Evolutionary conservation across 2,888 invertebrate species (phyloP).

Genomic region (Leucophenga maculata): DNA sequence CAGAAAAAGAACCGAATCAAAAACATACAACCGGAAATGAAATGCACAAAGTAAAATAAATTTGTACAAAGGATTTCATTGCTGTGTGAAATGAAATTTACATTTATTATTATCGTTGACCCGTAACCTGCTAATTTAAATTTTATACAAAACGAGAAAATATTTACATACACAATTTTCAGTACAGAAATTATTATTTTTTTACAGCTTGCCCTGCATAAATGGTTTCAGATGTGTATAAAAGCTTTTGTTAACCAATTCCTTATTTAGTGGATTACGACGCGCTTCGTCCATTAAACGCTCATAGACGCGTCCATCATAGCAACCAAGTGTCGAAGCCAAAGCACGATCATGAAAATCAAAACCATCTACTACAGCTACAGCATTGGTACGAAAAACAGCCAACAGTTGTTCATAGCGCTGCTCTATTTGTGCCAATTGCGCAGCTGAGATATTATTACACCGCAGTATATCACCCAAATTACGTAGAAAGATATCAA

Average conservation of each 20-base stretch:
- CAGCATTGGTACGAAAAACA: conserved; percentile 87
- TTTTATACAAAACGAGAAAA: background rate
- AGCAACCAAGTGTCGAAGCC: conserved; percentile 83
- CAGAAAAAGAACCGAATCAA: conserved; percentile 2
- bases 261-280: conserved; percentile 85
- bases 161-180: background rate
- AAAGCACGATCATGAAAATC: conserved; percentile 87
- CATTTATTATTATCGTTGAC: conserved; percentile 40
- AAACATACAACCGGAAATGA: conserved; percentile 15
- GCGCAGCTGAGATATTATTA: conserved; percentile 47
- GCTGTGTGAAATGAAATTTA: conserved; percentile 20
- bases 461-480: conserved; percentile 55
- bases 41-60: conserved; percentile 51
- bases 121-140: background rate
- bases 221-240: conserved; percentile 78
- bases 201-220: conserved; percentile 74
- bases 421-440: conserved; percentile 74
- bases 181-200: background rate
- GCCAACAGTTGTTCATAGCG: conserved; percentile 81
- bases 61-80: conserved; percentile 51
- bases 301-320: conserved; percentile 88
- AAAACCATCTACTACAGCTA: conserved; percentile 92
- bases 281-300: conserved; percentile 84
- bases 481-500: conserved; percentile 57
- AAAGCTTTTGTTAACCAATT: conserved; percentile 81